Evolutionary conservation across 2,797 vertebrate species (phyloP).

Genomic region (Gobio occitaniae): DNA sequence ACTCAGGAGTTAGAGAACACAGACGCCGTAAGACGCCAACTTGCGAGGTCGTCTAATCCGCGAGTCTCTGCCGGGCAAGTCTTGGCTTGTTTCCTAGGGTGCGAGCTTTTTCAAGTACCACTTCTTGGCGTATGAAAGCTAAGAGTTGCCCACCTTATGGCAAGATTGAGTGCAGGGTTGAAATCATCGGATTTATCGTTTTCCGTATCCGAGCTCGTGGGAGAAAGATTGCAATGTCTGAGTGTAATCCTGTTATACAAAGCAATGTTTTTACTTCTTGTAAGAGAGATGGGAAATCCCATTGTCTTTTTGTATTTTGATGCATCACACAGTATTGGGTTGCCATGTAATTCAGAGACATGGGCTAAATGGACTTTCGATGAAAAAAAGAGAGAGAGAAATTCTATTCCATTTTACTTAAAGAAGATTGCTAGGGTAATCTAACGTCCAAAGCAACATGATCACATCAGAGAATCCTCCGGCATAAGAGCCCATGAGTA

Average conservation of each 20-base stretch:
- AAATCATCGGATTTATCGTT: constrained; percentile 57
- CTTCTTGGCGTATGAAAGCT: constrained; percentile 59
- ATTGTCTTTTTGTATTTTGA: constrained; percentile 62
- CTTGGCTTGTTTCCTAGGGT: constrained; percentile 67
- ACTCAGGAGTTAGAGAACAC: constrained; percentile 37
- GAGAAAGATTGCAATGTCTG: constrained; percentile 56
- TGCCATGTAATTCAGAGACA: constrained; percentile 59
- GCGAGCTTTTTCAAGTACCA: constrained; percentile 71
- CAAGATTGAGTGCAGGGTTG: constrained; percentile 58
- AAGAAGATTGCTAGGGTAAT: constrained; percentile 65
- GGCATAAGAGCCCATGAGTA: constrained; percentile 67
- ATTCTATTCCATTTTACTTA: constrained; percentile 64
- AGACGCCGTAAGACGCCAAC: constrained; percentile 40
- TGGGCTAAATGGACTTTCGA: constrained; percentile 61
- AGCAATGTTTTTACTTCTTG: constrained; percentile 64
- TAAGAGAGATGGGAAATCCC: constrained; percentile 63
- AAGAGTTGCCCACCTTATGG: constrained; percentile 58
- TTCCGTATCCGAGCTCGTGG: constrained; percentile 59
- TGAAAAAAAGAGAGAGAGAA: constrained; percentile 56
- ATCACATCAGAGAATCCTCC: constrained; percentile 72
- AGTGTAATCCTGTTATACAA: constrained; percentile 60
- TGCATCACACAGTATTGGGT: constrained; percentile 60
- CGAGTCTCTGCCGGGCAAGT: constrained; percentile 61
- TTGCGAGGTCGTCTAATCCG: constrained; percentile 67
- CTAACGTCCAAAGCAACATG: constrained; percentile 71